Evolutionary conservation across 2,888 invertebrate genomes (phyloP), one percentile per base, ranked within the genome.

Genomic region (Drosophila recens): DNA sequence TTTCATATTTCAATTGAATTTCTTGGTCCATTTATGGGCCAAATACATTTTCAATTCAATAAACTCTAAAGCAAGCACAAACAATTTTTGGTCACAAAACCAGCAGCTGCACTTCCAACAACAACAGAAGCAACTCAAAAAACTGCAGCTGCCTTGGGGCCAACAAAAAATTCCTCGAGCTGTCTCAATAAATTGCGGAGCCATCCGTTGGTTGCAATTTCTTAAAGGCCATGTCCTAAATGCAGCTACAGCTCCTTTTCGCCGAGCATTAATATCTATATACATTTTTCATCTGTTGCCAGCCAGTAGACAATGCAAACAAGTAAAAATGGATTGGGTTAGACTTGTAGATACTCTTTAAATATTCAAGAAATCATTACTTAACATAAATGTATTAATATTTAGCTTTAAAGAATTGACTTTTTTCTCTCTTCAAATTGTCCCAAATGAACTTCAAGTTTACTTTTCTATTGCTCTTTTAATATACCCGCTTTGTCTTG

Each of bases 241-340:
- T 75, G 79, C 84, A 76, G 62, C 68, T 57, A 49, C 67, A 56
- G 71, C 76, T 71, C 56, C 67, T 61, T 51, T 48, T 27, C 65
- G 73, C 81, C 49, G 54, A 43, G 72, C 69, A 82, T 81, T 81
- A 81, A 81, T 81, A 82, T 82, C 80, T 82, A 67, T 81, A 82
- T 70, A 79, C 70, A 80, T 81, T 81, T 79, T 77, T 82, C 82
- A 82, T 79, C 71, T 68, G 67, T 61, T 30, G 48, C 64, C 27
- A 27, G 51, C 45, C 30, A 30, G 58, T 67, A 72, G 77, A 79
- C 82, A 79, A 74, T 82, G 82, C 80, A 79, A 79, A 80, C 74
- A 71, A 62, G 65, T 46, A 51, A 58, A 15, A 52, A 45, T 62
- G 30, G 3, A 0, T 2, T 10, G 1, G 34, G 17, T 15, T 17